phyloP scores from a whole-genome alignment of 2,113 vertebrate genomes.

The Lethenteron camtschaticum region DNA sequence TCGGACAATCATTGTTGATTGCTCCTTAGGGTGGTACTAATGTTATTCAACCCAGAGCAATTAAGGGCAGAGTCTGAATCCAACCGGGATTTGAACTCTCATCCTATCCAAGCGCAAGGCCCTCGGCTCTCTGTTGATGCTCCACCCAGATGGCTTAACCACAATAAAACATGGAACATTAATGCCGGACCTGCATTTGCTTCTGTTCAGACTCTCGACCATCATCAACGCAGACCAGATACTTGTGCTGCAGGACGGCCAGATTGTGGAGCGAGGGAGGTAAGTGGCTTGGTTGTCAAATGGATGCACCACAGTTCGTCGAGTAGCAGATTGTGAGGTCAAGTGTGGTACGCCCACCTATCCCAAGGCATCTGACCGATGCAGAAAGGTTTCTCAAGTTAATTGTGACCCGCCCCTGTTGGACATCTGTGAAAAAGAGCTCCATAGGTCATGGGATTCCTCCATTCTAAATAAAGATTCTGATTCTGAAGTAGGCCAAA shows the following conservation, averaged over 20 bases:
- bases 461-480: background rate
- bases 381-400: background rate
- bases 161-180: background rate
- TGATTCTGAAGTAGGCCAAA: too few species aligned
- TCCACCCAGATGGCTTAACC: too few species aligned
- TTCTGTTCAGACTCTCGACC: constrained; percentile 47
- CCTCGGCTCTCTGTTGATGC: too few species aligned
- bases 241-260: constrained; percentile 53
- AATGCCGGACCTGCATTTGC: background rate
- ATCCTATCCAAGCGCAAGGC: too few species aligned
- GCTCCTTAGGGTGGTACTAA: too few species aligned
- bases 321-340: constrained; percentile 20
- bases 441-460: background rate
- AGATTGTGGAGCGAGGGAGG: constrained; percentile 54
- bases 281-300: constrained; percentile 18
- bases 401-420: background rate
- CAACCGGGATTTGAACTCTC: too few species aligned
- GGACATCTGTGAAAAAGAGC: background rate
- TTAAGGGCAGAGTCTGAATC: too few species aligned
- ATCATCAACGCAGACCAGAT: constrained; percentile 73
- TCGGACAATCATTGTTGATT: too few species aligned
- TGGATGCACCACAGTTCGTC: background rate
- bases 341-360: constrained; percentile 16
- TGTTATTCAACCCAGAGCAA: too few species aligned
- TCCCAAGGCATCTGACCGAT: background rate